Evolutionary conservation across 2,888 invertebrate genomes (phyloP).

Genomic region (Melipona beecheii): DNA sequence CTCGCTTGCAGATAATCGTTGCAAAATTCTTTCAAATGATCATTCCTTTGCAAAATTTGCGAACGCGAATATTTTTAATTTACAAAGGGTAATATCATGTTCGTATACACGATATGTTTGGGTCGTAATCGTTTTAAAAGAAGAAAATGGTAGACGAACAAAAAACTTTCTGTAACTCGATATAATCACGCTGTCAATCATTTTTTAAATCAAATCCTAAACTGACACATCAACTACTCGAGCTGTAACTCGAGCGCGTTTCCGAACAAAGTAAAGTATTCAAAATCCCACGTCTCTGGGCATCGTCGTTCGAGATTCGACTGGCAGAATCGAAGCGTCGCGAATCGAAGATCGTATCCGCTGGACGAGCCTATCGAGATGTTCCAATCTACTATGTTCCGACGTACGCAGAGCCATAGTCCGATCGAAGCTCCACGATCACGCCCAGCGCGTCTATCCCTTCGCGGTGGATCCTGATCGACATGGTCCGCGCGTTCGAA

Average conservation of each 20-base stretch:
- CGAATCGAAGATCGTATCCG: constrained; percentile 40
- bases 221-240: too few relatives aligned
- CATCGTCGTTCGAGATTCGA: not conserved
- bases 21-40: not conserved
- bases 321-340: not conserved
- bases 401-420: constrained; percentile 7
- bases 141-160: too few relatives aligned
- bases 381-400: constrained; percentile 19
- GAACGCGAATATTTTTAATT: not conserved
- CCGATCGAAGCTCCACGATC: constrained; percentile 24
- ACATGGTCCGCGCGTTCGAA: not conserved
- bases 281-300: not conserved
- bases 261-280: not conserved
- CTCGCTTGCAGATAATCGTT: not conserved
- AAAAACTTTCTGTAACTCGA: too few relatives aligned
- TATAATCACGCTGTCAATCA: too few relatives aligned
- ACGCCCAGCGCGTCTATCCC: constrained; percentile 41
- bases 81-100: too few relatives aligned
- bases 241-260: too few relatives aligned
- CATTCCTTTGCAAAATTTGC: not conserved
- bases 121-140: too few relatives aligned
- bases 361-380: constrained; percentile 34
- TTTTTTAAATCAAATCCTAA: too few relatives aligned
- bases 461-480: constrained; percentile 56
- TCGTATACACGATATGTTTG: too few relatives aligned